phyloP scores from a whole-genome alignment of 2,113 vertebrate species.

The Archilochus colubris region DNA sequence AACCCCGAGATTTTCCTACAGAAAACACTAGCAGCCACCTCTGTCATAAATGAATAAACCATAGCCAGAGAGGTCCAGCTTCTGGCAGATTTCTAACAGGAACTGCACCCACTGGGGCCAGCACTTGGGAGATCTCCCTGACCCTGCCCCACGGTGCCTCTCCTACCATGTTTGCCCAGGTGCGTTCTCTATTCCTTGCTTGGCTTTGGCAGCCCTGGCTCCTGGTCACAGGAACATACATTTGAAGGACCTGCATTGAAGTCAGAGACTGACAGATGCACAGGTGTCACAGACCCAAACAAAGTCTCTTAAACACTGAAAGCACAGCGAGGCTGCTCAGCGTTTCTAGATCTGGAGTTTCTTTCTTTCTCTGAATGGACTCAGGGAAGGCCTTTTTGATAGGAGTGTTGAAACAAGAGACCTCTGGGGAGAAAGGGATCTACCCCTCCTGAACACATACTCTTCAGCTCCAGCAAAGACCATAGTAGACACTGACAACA shows the following conservation, averaged over 20 bases:
- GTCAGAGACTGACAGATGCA: not conserved
- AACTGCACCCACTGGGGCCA: not conserved
- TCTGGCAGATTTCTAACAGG: not conserved
- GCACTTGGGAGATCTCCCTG: slow-evolving; percentile 26
- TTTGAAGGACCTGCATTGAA: not conserved
- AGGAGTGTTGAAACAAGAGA: not conserved
- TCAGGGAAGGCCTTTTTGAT: not conserved
- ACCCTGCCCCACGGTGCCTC: slow-evolving; percentile 15
- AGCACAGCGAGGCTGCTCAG: not conserved
- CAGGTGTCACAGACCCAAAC: not conserved
- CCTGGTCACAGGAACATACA: not conserved
- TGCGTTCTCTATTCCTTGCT: slow-evolving; percentile 10
- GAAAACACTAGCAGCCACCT: not conserved
- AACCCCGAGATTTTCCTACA: not conserved
- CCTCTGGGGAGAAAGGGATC: not conserved
- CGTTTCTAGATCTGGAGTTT: not conserved
- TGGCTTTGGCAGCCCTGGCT: not conserved
- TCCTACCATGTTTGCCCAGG: slow-evolving; percentile 31
- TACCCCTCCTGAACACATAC: not conserved
- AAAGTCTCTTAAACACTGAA: not conserved
- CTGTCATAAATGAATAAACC: not conserved
- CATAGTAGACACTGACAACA: not conserved
- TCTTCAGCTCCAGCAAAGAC: not conserved
- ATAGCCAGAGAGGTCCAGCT: not conserved
- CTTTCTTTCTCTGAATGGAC: not conserved